Percentiles rank a stretch among this genome's conserved stretches.
Conservation (phyloP, 2,797 vertebrate genomes). For the Coracias cyanogaster region DNA sequence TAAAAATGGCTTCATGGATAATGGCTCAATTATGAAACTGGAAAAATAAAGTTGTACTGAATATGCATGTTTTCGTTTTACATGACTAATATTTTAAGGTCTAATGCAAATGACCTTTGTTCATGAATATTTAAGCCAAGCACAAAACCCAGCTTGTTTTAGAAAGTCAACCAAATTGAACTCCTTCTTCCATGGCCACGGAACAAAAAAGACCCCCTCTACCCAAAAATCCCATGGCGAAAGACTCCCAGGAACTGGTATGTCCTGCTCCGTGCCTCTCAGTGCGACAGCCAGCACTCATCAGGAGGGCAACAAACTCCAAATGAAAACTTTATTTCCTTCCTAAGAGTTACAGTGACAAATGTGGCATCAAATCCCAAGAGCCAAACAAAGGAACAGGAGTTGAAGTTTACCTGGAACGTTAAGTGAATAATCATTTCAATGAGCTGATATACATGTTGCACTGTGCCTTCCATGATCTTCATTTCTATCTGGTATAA, state of each 20-base stretch:
- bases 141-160: neutral
- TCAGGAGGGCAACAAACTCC: neutral
- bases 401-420: neutral
- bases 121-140: neutral
- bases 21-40: neutral
- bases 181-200: neutral
- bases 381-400: neutral
- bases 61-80: neutral
- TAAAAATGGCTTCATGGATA: neutral
- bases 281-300: accelerated
- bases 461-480: neutral
- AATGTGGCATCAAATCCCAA: neutral
- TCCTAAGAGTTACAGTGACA: neutral
- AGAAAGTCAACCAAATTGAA: neutral
- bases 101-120: neutral
- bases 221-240: accelerated
- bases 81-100: neutral
- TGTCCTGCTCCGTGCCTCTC: neutral
- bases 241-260: neutral
- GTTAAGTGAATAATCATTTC: neutral
- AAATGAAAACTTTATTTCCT: neutral
- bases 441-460: neutral
- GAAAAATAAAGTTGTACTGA: neutral
- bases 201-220: neutral
- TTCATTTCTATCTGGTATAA: constrained; percentile 54